These are phyloP conservation scores for Melanotaenia parkinsoni DNA, from an alignment of 2,797 vertebrate genomes.

Conservation along the genomic window DNA sequence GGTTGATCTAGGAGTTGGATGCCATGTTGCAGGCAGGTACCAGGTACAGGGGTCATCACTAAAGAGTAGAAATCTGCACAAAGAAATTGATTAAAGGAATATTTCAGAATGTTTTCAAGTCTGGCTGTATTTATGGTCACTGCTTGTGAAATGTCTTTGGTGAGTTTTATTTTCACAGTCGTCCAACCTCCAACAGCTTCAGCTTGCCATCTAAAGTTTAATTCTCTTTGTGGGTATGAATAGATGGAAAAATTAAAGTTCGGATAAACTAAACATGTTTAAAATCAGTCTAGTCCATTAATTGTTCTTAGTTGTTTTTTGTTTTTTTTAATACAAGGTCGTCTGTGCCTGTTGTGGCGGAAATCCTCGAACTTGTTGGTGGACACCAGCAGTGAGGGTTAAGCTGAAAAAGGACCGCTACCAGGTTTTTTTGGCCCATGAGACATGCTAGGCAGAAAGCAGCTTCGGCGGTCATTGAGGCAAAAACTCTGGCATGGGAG, in stretches of 20 bases:
- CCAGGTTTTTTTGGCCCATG: no score
- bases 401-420: no score
- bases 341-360: no score
- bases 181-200: neutral
- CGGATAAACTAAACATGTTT: neutral
- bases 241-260: neutral
- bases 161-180: constrained; percentile 22
- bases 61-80: constrained; percentile 34
- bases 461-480: no score
- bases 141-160: constrained; percentile 1
- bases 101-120: constrained; percentile 39
- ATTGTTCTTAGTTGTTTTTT: no score
- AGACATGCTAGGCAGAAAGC: no score
- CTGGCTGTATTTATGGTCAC: constrained; percentile 34
- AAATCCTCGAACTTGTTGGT: no score
- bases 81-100: constrained; percentile 42
- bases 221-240: neutral
- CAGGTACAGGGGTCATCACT: constrained; percentile 40
- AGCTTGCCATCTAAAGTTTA: constrained; percentile 6
- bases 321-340: no score
- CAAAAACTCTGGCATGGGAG: no score
- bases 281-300: no score
- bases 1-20: constrained; percentile 66
- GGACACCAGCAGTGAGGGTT: neutral
- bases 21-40: constrained; percentile 70